Base-by-base conservation (phyloP, 2,888 invertebrate species). In the Hydraecia micacea region DNA sequence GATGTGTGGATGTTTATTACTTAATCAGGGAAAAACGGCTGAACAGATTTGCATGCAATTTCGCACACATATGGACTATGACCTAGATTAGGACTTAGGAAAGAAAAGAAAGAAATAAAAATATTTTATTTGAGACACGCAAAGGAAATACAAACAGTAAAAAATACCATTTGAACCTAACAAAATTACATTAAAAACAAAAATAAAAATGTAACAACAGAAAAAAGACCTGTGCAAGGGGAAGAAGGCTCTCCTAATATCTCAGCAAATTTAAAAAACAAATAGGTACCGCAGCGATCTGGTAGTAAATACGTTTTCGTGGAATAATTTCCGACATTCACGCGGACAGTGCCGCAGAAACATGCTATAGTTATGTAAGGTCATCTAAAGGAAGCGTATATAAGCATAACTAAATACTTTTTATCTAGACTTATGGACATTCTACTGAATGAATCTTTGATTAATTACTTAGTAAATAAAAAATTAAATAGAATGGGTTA, bases 401-500 rank as follows among this genome's bases (percentile, higher is more conserved):
- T n/a, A 74, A 79, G 67, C 69, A 55, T 46, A 42, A 52, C 84
- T 71, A 83, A 72, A 68, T 81, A 81, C 81, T 62, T 60, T 60
- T 32, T 70, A 83, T 65, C 28, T 66, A 81, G 60, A 55, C 21
- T 62, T 67, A 58, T n/a, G 21, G 55, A 67, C 62, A 13, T 46
- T 77, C 80, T 75, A 80, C 49, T 42, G 11, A 42, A 8, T 46
- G n/a, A 52, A 46, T 67, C 0, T 73, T 49, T 63, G 4, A 32
- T 69, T 25, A 32, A 42, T 15, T 58, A 71, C 7, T 66, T 71
- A 68, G 21, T 76, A 18, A 80, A 76, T 76, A 84, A 46, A 1
- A 62, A 84, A 84, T 76, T 77, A 84, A 81, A 77, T 81, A 58
- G 55, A 55, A 74, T 74, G 60, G 39, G 11, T 82, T 86, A 85